These are phyloP conservation scores for Bombus confusus DNA, from an alignment of 1,140 invertebrate genomes.

Conservation along the genomic window DNA sequence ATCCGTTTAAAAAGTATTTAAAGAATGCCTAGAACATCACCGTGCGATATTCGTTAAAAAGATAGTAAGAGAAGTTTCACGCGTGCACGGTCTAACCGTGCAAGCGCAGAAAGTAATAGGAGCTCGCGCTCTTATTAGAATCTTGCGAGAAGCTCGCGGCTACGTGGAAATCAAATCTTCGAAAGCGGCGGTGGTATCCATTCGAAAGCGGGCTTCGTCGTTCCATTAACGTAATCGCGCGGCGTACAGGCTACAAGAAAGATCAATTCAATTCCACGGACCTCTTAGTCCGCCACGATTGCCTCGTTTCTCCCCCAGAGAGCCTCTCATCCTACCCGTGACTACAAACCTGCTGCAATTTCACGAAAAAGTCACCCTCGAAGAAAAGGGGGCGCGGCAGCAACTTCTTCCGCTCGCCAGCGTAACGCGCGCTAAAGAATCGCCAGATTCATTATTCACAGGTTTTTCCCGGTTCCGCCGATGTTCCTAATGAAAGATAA, in stretches of 20 bases:
- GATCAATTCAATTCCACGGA: constrained; percentile 36
- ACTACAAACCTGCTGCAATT: not conserved
- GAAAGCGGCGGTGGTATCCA: not conserved
- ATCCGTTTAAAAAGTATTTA: too few species aligned
- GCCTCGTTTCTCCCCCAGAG: constrained; percentile 9
- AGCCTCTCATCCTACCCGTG: not conserved
- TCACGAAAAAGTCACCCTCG: constrained; percentile 22
- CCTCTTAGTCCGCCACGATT: constrained; percentile 23
- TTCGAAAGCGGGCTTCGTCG: not conserved
- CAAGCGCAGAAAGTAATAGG: not conserved
- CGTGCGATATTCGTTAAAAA: not conserved
- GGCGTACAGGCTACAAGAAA: constrained; percentile 12
- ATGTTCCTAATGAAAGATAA: constrained; percentile 81
- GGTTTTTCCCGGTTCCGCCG: constrained; percentile 55
- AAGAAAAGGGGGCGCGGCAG: not conserved
- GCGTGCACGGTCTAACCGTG: not conserved
- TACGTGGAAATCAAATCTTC: constrained; percentile 17
- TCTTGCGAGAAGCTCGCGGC: not conserved
- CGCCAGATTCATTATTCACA: constrained; percentile 78
- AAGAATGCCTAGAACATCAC: too few species aligned
- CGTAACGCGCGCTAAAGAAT: constrained; percentile 64
- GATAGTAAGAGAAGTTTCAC: not conserved
- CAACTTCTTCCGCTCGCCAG: not conserved
- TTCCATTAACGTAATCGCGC: constrained; percentile 49
- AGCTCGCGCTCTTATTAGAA: not conserved